Evolutionary conservation across 2,888 invertebrate genomes (phyloP).

Genomic region (Andrena marginata): DNA sequence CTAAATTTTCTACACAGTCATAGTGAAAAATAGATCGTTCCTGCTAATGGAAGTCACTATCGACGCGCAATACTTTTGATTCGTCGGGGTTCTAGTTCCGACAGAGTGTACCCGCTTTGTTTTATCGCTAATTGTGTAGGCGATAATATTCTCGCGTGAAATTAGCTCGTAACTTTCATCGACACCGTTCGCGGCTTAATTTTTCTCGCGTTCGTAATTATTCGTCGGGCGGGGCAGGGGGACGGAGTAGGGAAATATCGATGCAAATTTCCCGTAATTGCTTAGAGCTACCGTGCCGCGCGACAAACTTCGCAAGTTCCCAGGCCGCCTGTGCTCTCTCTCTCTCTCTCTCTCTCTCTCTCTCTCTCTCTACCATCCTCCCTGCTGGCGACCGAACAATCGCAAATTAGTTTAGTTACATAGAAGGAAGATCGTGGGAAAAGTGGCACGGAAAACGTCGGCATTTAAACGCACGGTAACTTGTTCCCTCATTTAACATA

Average conservation of each 20-base stretch:
- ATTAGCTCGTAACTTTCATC: conserved; percentile 28
- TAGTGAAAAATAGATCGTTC: background rate
- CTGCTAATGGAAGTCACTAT: background rate
- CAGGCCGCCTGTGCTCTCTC: background rate
- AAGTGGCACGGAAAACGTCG: conserved; percentile 19
- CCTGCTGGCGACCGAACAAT: conserved; percentile 31
- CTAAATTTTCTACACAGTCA: background rate
- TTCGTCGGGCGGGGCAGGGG: conserved; percentile 1
- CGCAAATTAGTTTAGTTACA: conserved; percentile 59
- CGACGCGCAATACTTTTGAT: conserved; percentile 1
- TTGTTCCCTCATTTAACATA: conserved; percentile 11
- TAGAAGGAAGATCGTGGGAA: conserved; percentile 26
- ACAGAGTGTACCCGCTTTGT: background rate
- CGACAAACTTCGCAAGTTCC: conserved; percentile 46
- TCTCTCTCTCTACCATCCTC: background rate
- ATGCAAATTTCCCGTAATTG: conserved; percentile 59
- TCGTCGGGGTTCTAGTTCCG: background rate
- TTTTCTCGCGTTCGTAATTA: conserved; percentile 47
- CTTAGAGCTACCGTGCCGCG: conserved; percentile 36
- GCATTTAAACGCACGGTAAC: conserved; percentile 2
- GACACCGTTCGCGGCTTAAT: conserved; percentile 20
- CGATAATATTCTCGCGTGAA: conserved; percentile 13
- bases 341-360: background rate
- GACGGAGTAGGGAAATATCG: conserved; percentile 37
- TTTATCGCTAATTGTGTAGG: background rate